Evolutionary conservation across 2,888 invertebrate species (phyloP).

Genomic region (Nemotelus pantherinus): DNA sequence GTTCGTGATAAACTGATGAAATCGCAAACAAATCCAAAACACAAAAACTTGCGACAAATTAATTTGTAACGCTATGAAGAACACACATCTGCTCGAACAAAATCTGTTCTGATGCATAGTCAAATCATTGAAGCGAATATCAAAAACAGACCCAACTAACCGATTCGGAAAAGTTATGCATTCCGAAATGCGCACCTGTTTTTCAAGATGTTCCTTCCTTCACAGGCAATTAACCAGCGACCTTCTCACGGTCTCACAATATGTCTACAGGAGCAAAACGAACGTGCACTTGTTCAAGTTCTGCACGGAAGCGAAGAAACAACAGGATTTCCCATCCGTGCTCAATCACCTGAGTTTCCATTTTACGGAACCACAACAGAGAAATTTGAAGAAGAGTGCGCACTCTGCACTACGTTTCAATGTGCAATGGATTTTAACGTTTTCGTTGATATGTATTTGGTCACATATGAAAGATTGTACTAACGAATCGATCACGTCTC

Average conservation of each 20-base stretch:
- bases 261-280: background rate
- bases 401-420: background rate
- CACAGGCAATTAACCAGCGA: conserved; percentile 24
- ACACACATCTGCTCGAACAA: too few species aligned
- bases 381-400: background rate
- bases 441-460: too few species aligned
- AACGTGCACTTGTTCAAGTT: conserved; percentile 29
- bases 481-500: conserved; percentile 18
- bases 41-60: too few species aligned
- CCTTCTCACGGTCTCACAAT: conserved; percentile 23
- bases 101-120: too few species aligned
- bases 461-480: too few species aligned
- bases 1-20: too few species aligned
- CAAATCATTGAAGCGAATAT: too few species aligned
- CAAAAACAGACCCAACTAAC: background rate
- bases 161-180: conserved; percentile 1
- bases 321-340: conserved; percentile 38
- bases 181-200: background rate
- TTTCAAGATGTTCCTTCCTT: conserved; percentile 31
- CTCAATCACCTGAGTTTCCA: conserved; percentile 40
- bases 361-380: background rate
- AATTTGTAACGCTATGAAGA: too few species aligned
- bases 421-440: background rate
- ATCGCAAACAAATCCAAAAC: too few species aligned
- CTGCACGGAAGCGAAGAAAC: conserved; percentile 11